Evolutionary conservation across 2,113 vertebrate species (phyloP).

Genomic region (Hoplias malabaricus): DNA sequence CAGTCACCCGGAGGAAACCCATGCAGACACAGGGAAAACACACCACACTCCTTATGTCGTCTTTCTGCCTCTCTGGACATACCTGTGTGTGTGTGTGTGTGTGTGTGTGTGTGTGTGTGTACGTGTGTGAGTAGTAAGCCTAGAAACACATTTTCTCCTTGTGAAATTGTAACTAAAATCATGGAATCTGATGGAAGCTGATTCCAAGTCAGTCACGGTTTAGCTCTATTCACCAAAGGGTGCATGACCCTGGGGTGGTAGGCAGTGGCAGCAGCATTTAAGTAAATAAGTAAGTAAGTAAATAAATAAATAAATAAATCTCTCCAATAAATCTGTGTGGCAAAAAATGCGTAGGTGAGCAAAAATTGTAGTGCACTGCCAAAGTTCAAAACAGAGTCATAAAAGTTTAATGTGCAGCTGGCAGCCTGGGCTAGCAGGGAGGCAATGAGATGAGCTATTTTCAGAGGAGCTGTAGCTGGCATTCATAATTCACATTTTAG

Average conservation of each 20-base stretch:
- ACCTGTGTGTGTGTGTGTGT: too few relatives aligned
- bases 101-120: too few relatives aligned
- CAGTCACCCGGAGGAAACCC: too few relatives aligned
- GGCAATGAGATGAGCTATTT: conserved; percentile 64
- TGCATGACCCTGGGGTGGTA: conserved; percentile 22
- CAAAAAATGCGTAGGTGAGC: conserved; percentile 50
- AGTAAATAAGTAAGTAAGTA: conserved; percentile 37
- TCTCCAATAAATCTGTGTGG: conserved; percentile 51
- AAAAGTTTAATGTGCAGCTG: conserved; percentile 69
- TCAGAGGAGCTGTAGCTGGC: conserved; percentile 60
- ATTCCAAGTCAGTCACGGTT: conserved; percentile 37
- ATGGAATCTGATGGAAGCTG: conserved; percentile 30
- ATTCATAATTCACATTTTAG: conserved; percentile 72
- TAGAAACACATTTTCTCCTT: too few relatives aligned
- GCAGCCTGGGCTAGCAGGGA: conserved; percentile 56
- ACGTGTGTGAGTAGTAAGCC: too few relatives aligned
- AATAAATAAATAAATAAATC: conserved; percentile 33
- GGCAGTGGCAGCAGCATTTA: conserved; percentile 38
- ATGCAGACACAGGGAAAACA: too few relatives aligned
- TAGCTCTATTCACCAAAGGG: background rate
- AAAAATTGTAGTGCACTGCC: conserved; percentile 39
- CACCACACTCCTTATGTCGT: too few relatives aligned
- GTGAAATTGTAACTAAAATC: too few relatives aligned
- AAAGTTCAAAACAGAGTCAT: conserved; percentile 66
- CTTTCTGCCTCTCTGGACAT: too few relatives aligned